phyloP scores from a whole-genome alignment of 2,888 invertebrate species.

The Barypeithes pellucidus region DNA sequence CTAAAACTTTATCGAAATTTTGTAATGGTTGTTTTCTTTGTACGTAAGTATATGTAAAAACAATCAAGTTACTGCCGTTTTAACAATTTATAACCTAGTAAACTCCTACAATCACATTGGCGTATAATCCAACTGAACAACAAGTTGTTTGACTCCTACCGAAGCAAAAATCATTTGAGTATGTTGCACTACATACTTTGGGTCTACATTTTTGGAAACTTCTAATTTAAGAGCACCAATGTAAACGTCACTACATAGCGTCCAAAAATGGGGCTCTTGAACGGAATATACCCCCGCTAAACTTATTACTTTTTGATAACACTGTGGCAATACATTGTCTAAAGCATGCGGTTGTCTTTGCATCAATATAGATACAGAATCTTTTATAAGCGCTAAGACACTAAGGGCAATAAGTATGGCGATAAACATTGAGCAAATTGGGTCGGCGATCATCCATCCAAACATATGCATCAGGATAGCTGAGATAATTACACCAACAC shows the following conservation, averaged over 20 bases:
- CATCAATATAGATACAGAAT: constrained; percentile 93
- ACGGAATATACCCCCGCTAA: constrained; percentile 96
- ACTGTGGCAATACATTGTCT: constrained; percentile 88
- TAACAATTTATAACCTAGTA: neutral
- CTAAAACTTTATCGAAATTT: too few species aligned
- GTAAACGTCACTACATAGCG: constrained; percentile 93
- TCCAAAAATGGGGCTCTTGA: constrained; percentile 99
- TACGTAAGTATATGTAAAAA: too few species aligned
- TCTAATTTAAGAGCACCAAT: constrained; percentile 96
- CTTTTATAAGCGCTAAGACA: constrained; percentile 87
- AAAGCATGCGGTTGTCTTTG: constrained; percentile 90
- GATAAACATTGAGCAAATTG: constrained; percentile 98
- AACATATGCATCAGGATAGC: constrained; percentile 94
- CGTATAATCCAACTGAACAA: constrained; percentile 94
- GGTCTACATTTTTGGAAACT: constrained; percentile 94
- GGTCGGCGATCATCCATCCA: constrained; percentile 99
- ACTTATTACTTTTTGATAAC: constrained; percentile 91
- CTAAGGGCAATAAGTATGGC: constrained; percentile 91
- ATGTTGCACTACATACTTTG: constrained; percentile 93
- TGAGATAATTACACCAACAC: constrained; percentile 97
- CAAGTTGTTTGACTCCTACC: constrained; percentile 91
- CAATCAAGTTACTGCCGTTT: too few species aligned
- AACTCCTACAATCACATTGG: constrained; percentile 75
- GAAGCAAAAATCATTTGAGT: constrained; percentile 96
- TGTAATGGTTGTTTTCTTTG: too few species aligned